A percentile compares a stretch with the other conserved stretches of the same genome.
phyloP scores from a whole-genome alignment of 1,140 invertebrate genomes.

The Caenorhabditis briggsae region DNA sequence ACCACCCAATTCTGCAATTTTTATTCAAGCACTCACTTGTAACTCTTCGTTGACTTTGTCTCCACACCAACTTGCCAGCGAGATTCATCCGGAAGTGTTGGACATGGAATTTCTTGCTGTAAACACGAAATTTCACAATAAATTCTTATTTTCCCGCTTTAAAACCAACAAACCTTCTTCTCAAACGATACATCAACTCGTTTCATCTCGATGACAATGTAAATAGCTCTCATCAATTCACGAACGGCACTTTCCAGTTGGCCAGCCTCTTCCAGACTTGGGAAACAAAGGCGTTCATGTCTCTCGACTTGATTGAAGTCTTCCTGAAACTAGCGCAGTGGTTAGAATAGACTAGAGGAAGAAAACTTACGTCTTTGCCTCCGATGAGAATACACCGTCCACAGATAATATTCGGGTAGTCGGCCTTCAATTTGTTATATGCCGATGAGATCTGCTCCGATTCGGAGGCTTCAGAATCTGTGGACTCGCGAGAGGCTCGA shows the following conservation, averaged over 20 bases:
- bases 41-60: conserved; percentile 72
- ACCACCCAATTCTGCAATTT: no score
- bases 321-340: conserved; percentile 29
- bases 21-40: conserved; percentile 59
- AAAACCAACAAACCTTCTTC: conserved; percentile 64
- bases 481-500: conserved; percentile 56
- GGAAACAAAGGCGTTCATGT: conserved; percentile 66
- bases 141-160: not conserved
- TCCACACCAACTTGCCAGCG: conserved; percentile 73
- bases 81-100: conserved; percentile 74
- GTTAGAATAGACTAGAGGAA: not conserved
- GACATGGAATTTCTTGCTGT: conserved; percentile 66
- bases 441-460: conserved; percentile 41
- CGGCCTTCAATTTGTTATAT: conserved; percentile 56
- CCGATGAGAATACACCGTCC: conserved; percentile 71
- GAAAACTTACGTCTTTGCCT: conserved; percentile 59
- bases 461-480: conserved; percentile 47
- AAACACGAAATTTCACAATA: not conserved
- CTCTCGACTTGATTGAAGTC: conserved; percentile 22
- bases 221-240: conserved; percentile 74
- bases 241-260: conserved; percentile 71
- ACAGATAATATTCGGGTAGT: conserved; percentile 68
- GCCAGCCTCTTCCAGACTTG: conserved; percentile 66
- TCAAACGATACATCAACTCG: conserved; percentile 73
- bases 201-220: conserved; percentile 73